These are phyloP conservation scores for Corythoichthys haematopterus DNA, from an alignment of 2,113 vertebrate species.

Conservation along the genomic window DNA sequence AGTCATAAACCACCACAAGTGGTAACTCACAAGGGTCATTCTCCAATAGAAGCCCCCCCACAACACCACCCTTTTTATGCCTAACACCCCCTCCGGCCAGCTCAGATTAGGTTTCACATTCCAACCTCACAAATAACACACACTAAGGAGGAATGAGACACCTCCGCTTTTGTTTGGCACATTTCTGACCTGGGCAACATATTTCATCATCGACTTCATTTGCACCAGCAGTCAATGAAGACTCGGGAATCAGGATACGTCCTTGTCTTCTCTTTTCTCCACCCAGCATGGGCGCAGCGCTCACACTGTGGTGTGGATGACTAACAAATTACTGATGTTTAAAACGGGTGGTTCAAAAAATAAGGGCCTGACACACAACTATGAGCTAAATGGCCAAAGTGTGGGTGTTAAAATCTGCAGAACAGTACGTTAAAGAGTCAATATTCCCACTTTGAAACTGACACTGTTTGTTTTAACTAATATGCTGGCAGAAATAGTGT, in stretches of 20 bases:
- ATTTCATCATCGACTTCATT: constrained; percentile 46
- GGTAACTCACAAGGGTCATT: constrained; percentile 30
- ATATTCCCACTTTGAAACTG: not conserved
- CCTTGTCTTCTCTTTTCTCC: constrained; percentile 29
- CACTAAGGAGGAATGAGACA: constrained; percentile 22
- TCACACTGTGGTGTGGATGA: not conserved
- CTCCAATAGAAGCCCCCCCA: constrained; percentile 28
- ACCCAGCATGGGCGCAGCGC: not conserved
- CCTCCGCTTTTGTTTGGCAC: constrained; percentile 36
- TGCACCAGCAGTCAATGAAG: constrained; percentile 43
- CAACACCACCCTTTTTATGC: not conserved
- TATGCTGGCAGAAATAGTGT: not conserved
- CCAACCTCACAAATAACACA: constrained; percentile 45
- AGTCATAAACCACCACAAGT: constrained; percentile 33
- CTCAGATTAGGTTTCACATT: constrained; percentile 66
- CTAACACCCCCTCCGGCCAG: constrained; percentile 13
- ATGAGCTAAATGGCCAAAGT: not conserved
- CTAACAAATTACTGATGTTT: not conserved
- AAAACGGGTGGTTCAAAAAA: not conserved
- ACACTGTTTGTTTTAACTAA: not conserved
- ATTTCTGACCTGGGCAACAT: constrained; percentile 35
- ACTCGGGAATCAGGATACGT: constrained; percentile 17
- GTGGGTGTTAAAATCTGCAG: not conserved
- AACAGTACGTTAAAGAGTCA: not conserved
- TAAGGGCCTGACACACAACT: not conserved